These are phyloP conservation scores for Melinopterus prodromus DNA, from an alignment of 2,888 invertebrate genomes.

Conservation along the genomic window DNA sequence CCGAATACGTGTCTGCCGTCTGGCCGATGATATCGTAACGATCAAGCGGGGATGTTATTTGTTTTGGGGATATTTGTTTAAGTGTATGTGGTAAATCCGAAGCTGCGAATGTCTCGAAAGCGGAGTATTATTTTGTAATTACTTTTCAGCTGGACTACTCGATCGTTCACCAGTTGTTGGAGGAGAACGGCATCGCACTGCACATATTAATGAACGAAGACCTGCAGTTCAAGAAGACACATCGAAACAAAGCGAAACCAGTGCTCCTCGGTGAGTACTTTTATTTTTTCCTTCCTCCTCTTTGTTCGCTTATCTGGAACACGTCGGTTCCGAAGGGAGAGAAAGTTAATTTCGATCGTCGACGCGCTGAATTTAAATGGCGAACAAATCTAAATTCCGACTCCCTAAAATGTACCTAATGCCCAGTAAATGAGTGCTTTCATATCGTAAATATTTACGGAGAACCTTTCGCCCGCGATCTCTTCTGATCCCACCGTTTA, in stretches of 20 bases:
- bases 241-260: conserved; percentile 65
- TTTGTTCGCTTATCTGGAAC: conserved; percentile 43
- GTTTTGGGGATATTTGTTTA: conserved; percentile 1
- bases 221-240: conserved; percentile 76
- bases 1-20: background rate
- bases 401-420: conserved; percentile 39
- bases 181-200: conserved; percentile 81
- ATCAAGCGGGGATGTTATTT: background rate
- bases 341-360: conserved; percentile 49
- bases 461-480: background rate
- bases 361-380: conserved; percentile 47
- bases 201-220: conserved; percentile 86
- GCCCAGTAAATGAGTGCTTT: conserved; percentile 38
- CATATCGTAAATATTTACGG: conserved; percentile 41
- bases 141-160: conserved; percentile 77
- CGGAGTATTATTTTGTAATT: conserved; percentile 46
- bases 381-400: conserved; percentile 43
- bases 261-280: conserved; percentile 73
- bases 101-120: conserved; percentile 30
- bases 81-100: conserved; percentile 9
- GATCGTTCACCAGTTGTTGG: conserved; percentile 80
- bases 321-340: conserved; percentile 37
- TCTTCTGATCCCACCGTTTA: conserved; percentile 14
- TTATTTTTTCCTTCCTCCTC: conserved; percentile 11
- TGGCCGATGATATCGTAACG: background rate